Base-by-base conservation (phyloP, 92 coral and sea anemone genomes). In the Montipora capitata region DNA sequence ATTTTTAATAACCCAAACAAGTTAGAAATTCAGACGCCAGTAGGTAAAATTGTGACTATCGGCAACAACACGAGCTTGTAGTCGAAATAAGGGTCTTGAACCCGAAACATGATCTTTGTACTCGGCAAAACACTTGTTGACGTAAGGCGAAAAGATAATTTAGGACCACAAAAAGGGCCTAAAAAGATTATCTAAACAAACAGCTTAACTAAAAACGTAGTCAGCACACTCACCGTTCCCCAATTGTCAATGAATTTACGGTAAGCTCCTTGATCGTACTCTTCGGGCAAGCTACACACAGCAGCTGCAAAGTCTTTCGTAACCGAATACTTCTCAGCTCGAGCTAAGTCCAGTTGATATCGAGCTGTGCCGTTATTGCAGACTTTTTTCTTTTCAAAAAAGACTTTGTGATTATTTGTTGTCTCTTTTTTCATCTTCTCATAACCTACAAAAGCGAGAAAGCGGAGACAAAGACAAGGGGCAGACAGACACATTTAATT, bases 341-440 rank as follows among this genome's bases (percentile, higher is more conserved):
- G 74, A 59, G 92, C 81, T 73, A 77, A 78, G 9, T 44, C 79
- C 84, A 68, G 58, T 54, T 83, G 88, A 64, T 75, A 89, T 1
- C 88, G 88, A 1, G 88, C 92, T 11, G 76, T 73, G 48, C 92
- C 92, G 4, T 82, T 72, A 58, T 83, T 89, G 68, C 92, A 89
- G 27, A 89, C 84, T 2, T 80, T 44, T 41, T 59, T 83, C 79
- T 89, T 74, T 78, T 83, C 84, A 66, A 56, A 76, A 81, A 83
- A 89, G 39, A 89, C 85, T 57, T 89, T 69, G 74, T 89, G 88
- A 27, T 76, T 44, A 59, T 58, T 58, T 27, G 71, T 48, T 1
- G 92, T 89, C 40, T 83, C 85, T 45, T 70, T 77, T 18, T 57
- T 44, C 68, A 83, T 70, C 77, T 83, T 68, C 35, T 58, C 80